Evolutionary conservation across 2,113 vertebrate genomes (phyloP).

Genomic region (Burhinus oedicnemus): DNA sequence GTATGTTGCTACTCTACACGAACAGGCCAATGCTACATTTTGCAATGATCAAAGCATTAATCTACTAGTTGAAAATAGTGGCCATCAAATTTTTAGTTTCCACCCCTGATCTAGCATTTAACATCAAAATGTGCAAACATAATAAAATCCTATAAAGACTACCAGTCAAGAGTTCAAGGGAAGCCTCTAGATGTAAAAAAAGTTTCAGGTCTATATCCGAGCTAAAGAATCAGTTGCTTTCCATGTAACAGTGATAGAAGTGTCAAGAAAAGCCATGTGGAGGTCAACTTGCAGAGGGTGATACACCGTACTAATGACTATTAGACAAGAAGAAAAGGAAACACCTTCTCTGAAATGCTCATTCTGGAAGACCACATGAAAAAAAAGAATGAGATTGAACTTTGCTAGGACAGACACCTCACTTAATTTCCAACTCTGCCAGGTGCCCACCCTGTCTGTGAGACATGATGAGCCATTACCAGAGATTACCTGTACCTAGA

Average conservation of each 20-base stretch:
- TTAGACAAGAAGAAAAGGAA: neutral
- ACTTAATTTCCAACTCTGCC: neutral
- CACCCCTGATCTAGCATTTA: neutral
- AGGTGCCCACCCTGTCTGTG: neutral
- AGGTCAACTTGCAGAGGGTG: neutral
- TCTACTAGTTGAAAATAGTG: neutral
- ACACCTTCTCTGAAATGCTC: neutral
- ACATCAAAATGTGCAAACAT: neutral
- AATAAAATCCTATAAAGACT: neutral
- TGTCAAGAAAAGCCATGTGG: neutral
- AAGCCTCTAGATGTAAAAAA: neutral
- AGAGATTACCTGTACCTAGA: neutral
- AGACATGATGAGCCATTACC: neutral
- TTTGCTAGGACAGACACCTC: neutral
- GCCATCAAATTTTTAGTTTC: neutral
- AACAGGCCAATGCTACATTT: neutral
- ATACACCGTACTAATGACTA: neutral
- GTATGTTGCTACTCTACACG: neutral
- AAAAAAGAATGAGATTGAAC: neutral
- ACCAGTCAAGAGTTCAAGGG: neutral
- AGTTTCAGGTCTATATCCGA: neutral
- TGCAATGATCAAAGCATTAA: neutral
- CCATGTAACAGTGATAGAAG: neutral
- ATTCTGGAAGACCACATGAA: neutral
- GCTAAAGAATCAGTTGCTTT: neutral